Base-by-base conservation (phyloP, 1,140 invertebrate species). In the Anagrus nilaparvatae region DNA sequence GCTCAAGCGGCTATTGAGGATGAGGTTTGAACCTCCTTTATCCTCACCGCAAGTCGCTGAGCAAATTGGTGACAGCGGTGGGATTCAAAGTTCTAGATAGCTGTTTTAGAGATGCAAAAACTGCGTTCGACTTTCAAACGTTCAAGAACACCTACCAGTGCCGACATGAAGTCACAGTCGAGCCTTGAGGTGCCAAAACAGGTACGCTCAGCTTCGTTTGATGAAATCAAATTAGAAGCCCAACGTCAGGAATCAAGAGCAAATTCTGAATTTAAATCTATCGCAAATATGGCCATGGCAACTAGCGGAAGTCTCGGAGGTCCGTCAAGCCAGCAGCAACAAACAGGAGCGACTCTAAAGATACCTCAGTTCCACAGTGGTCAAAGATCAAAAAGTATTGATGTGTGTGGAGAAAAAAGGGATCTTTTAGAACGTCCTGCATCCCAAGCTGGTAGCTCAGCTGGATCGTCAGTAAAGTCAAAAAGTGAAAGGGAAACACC, bases 141-240 rank as follows among this genome's bases (percentile, higher is more conserved):
- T 52, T 87, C 84, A 52, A 76, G 81, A 46, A 88, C 86, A 40
- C 86, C 86, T 23, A 89, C 84, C 35, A 84, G 84, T 36, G 81
- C 82, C 50, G 84, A 88, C 63, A 87, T 88, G 84, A 88, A 88
- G 71, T 85, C 82, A 42, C 85, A 88, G 61, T 86, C 82, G 69
- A 88, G 84, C 61, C 75, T 89, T 43, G 86, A 88, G 61, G 84
- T 88, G 42, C 85, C 86, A 25, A 87, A 87, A 58, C 85, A 87
- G 72, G 80, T 87, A 51, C 63, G 65, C 40, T 87, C 84, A 28
- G 84, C 84, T 27, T 87, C 84, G 39, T 89, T 87, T 67, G 86
- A 89, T 68, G 84, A 89, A 67, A 87, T 88, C 57, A 83, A 88
- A 57, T 59, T 87, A 53, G 83, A 84, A 50, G 74, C 80, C 18